These are phyloP conservation scores for Atherinomorus stipes DNA, from an alignment of 2,113 vertebrate species.

Conservation along the genomic window DNA sequence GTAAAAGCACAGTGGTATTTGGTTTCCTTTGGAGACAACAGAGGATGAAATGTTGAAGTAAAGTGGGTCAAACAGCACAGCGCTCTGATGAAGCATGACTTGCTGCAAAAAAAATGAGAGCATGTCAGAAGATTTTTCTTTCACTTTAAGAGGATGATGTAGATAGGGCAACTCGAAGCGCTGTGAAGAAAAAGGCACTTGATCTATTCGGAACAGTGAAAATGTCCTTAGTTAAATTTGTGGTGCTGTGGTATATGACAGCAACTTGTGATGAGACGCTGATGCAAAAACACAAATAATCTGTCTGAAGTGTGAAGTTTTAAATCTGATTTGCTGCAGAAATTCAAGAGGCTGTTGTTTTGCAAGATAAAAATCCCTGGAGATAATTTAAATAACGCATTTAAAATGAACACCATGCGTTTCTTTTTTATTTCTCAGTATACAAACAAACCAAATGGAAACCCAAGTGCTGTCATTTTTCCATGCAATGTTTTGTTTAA, in stretches of 20 bases:
- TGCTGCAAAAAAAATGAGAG: constrained; percentile 49
- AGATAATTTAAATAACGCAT: constrained; percentile 19
- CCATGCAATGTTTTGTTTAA: constrained; percentile 4
- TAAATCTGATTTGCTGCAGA: not conserved
- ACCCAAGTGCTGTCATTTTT: constrained; percentile 18
- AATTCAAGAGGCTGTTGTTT: constrained; percentile 11
- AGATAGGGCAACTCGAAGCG: constrained; percentile 29
- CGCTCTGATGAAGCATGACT: constrained; percentile 75
- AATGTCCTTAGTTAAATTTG: constrained; percentile 35
- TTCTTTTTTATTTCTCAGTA: constrained; percentile 20
- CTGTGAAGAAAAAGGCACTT: constrained; percentile 35
- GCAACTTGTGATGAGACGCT: constrained; percentile 13
- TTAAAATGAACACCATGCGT: constrained; percentile 19
- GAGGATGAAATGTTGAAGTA: constrained; percentile 56
- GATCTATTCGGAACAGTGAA: constrained; percentile 50
- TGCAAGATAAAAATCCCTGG: constrained; percentile 12
- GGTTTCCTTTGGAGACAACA: constrained; percentile 45
- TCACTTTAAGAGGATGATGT: constrained; percentile 55
- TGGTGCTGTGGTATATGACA: not conserved
- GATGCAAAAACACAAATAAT: constrained; percentile 16
- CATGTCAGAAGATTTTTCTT: constrained; percentile 56
- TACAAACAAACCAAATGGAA: constrained; percentile 14
- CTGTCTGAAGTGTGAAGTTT: not conserved
- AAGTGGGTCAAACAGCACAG: constrained; percentile 75
- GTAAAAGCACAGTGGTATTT: constrained; percentile 43